These are phyloP conservation scores for Drosophila mayaguana DNA, from an alignment of 2,888 invertebrate genomes.

Conservation along the genomic window DNA sequence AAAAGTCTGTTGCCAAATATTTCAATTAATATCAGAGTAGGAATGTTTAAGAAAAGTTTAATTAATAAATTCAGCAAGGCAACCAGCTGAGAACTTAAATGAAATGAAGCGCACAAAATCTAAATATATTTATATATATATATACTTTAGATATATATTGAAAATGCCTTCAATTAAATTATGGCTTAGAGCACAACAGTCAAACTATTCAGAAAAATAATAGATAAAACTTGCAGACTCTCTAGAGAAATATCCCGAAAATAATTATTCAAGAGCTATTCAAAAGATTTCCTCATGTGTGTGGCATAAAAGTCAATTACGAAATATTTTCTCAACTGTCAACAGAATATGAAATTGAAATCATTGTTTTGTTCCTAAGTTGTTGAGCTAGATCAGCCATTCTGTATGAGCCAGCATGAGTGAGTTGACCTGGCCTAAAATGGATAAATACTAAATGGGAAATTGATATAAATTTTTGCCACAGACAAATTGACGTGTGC, in stretches of 20 bases:
- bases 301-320: slow-evolving; percentile 18
- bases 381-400: not conserved
- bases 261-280: slow-evolving; percentile 7
- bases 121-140: not conserved
- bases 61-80: not conserved
- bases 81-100: not conserved
- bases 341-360: slow-evolving; percentile 14
- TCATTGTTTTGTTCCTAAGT: not conserved
- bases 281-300: slow-evolving; percentile 3
- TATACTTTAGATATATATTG: not conserved
- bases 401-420: not conserved
- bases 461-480: slow-evolving; percentile 12
- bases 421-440: slow-evolving; percentile 2
- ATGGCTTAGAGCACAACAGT: not conserved
- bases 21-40: slow-evolving; percentile 16
- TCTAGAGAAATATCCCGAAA: not conserved
- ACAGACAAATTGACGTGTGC: slow-evolving; percentile 19
- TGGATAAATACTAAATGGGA: slow-evolving; percentile 11
- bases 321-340: slow-evolving; percentile 15
- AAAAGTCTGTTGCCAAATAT: slow-evolving; percentile 40
- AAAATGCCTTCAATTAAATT: not conserved
- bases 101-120: no score
- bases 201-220: not conserved
- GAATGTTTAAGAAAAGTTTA: slow-evolving; percentile 24
- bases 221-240: slow-evolving; percentile 3